Base-by-base conservation (phyloP, 2,888 invertebrate species). In the Exephanes ischioxanthus region DNA sequence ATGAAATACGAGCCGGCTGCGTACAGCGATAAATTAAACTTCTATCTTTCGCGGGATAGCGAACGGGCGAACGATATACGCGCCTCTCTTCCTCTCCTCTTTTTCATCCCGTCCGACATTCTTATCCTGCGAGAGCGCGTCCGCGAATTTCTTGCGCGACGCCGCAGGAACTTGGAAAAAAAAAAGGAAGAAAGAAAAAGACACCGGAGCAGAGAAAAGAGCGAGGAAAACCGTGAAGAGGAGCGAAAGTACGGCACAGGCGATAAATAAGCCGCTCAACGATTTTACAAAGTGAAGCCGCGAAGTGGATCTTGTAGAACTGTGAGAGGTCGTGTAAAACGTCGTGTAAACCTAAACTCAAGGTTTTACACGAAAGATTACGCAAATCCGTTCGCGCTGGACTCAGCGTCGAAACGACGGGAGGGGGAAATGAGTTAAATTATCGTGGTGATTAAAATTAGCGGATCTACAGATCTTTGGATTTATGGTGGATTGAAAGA, bases 261-360 rank as follows among this genome's bases (percentile, higher is more conserved):
- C 73, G 71, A 84, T 84, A 87, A 87, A 82, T 78, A 86, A 84
- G 78, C 71, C 48, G 45, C 80, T 80, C 80, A 86, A 87, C 82
- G 84, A 86, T 87, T 86, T 80, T 80, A 78, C 84, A 80, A 81
- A 82, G 76, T 86, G 80, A 75, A 84, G 83, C 77, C 73, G 84
- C 67, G 19, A 67, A 63, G 76, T 71, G 66, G 75, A 82, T 80
- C 80, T 87, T 79, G 84, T 80, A 73, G 37, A 77, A 67, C 80
- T 80, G 80, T 58, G 80, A 72, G 72, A 78, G 77, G 53, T 55
- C 80, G 51, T 68, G 30, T 26, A 33, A 6, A 3, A 51, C 33
- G 19, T 19, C 53, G 63, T 77, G 77, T 78, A 78, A 68, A 78
- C 58, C 37, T 66, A 37, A 68, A 61, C 58, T 37, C 26, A 53